These are phyloP conservation scores for Musca domestica DNA, from an alignment of 1,140 invertebrate genomes.

Conservation along the genomic window DNA sequence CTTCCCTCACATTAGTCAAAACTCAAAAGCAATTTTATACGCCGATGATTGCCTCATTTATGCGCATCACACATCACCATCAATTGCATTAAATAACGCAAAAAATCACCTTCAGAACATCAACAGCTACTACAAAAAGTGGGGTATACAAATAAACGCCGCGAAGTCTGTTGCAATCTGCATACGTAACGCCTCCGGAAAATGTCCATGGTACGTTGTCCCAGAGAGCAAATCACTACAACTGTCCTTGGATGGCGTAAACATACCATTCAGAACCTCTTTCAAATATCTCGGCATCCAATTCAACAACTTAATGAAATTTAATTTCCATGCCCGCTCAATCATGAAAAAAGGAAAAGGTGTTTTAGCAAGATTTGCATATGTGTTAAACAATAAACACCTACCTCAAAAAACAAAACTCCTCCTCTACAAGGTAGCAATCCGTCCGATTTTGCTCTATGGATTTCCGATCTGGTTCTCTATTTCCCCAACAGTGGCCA, in stretches of 20 bases:
- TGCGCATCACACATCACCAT: no score
- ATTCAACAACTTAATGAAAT: not conserved
- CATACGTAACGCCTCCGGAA: not conserved
- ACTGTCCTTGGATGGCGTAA: not conserved
- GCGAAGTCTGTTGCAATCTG: not conserved
- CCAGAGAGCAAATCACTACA: not conserved
- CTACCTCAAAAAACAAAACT: no score
- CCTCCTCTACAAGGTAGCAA: no score
- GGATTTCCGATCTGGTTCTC: no score
- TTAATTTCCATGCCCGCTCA: not conserved
- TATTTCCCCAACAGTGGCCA: no score
- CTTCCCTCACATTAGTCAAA: no score
- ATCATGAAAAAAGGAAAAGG: not conserved
- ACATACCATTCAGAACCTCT: not conserved
- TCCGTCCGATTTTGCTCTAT: no score
- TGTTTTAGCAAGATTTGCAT: no score
- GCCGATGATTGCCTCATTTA: no score
- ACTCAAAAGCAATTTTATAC: no score
- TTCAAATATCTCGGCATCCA: not conserved
- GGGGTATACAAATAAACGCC: not conserved
- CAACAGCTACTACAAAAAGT: not conserved
- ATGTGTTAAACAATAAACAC: no score
- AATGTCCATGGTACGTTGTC: not conserved
- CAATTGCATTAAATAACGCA: no score
- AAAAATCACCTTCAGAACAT: not conserved